Evolutionary conservation across 2,888 invertebrate species (phyloP).

Genomic region (Amphipoea oculea): DNA sequence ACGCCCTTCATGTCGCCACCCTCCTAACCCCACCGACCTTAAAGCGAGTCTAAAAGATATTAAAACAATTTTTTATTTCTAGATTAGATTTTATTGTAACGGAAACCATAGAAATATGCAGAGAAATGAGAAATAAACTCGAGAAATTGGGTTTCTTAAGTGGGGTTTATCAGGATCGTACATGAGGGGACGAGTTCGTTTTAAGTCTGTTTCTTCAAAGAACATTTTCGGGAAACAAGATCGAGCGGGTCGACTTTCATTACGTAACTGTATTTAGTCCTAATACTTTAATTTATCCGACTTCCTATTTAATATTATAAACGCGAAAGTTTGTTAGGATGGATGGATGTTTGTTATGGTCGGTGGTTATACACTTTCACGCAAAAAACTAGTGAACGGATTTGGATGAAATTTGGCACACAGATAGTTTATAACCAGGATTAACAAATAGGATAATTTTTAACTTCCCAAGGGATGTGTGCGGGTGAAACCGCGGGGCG

Average conservation of each 20-base stretch:
- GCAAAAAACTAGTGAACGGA: not conserved
- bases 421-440: too few species aligned
- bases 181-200: constrained; percentile 31
- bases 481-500: not conserved
- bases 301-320: not conserved
- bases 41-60: constrained; percentile 67
- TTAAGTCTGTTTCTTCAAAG: constrained; percentile 25
- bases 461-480: not conserved
- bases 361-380: not conserved
- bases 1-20: constrained; percentile 82
- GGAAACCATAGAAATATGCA: constrained; percentile 68
- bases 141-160: constrained; percentile 66
- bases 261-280: constrained; percentile 29
- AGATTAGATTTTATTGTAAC: constrained; percentile 71
- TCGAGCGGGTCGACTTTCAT: constrained; percentile 18
- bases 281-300: too few species aligned
- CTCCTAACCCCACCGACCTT: constrained; percentile 77
- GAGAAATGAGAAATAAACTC: constrained; percentile 68
- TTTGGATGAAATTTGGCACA: not conserved
- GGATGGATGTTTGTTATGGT: not conserved
- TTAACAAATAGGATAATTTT: not conserved
- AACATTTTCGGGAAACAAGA: constrained; percentile 13
- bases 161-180: constrained; percentile 62
- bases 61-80: constrained; percentile 65
- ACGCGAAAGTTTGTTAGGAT: too few species aligned